phyloP scores from a whole-genome alignment of 2,888 invertebrate species.

The Eugnorisma glareosa region DNA sequence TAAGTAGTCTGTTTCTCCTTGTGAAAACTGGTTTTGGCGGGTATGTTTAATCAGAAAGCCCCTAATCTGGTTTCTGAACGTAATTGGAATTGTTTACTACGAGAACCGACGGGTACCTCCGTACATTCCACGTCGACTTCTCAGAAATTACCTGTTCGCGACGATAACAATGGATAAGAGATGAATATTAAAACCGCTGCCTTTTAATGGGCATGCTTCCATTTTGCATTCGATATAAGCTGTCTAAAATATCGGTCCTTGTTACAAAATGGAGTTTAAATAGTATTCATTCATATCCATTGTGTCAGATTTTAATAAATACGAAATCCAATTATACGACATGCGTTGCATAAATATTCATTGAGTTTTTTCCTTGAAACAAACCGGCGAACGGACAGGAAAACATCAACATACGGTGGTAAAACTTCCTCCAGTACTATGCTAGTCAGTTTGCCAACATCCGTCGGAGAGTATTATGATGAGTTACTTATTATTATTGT shows the following conservation, averaged over 20 bases:
- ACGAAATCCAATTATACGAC: constrained; percentile 59
- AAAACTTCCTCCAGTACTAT: constrained; percentile 71
- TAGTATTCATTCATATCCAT: constrained; percentile 37
- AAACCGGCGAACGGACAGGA: constrained; percentile 71
- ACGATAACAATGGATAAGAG: constrained; percentile 47
- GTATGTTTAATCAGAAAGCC: constrained; percentile 13
- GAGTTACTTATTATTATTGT: constrained; percentile 39
- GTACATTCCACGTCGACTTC: constrained; percentile 33
- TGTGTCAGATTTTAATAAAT: constrained; percentile 49
- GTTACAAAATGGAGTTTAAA: constrained; percentile 18
- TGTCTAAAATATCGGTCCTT: constrained; percentile 10
- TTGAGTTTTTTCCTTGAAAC: constrained; percentile 71
- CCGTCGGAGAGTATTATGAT: constrained; percentile 64
- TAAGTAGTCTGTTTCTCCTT: constrained; percentile 23
- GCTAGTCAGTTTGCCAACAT: constrained; percentile 70
- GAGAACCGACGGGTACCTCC: constrained; percentile 37
- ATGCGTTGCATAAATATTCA: constrained; percentile 62
- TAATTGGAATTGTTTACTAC: constrained; percentile 45
- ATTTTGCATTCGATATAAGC: constrained; percentile 12
- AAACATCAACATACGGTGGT: constrained; percentile 75
- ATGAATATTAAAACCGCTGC: constrained; percentile 35
- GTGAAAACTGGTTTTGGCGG: constrained; percentile 20
- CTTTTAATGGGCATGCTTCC: constrained; percentile 3
- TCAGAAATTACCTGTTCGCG: constrained; percentile 41
- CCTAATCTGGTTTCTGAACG: constrained; percentile 23